Percentiles rank a stretch among this genome's conserved stretches.
Evolutionary conservation across 2,888 invertebrate species (phyloP).

Genomic region (Copidosoma aretas): DNA sequence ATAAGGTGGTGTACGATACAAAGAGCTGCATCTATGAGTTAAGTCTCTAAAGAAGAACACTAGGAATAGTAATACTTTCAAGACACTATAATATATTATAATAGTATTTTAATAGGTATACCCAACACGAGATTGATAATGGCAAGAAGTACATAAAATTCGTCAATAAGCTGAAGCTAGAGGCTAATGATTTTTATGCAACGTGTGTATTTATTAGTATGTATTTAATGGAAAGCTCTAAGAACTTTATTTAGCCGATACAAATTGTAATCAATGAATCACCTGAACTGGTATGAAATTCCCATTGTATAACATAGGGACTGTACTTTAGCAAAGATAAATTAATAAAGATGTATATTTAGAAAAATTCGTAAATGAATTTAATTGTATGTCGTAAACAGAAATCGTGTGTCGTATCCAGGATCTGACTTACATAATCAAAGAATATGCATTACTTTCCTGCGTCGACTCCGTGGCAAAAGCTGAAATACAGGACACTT

Average conservation of each 20-base stretch:
- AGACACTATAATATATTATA: too few species aligned
- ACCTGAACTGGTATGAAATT: conserved; percentile 1
- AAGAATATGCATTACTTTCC: not conserved
- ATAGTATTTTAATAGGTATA: too few species aligned
- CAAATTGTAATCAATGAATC: conserved; percentile 20
- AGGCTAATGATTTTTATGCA: conserved; percentile 5
- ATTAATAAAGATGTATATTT: conserved; percentile 14
- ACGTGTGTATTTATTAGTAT: conserved; percentile 10
- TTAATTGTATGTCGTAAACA: not conserved
- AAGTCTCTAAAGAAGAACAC: too few species aligned
- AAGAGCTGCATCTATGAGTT: too few species aligned
- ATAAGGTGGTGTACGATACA: too few species aligned
- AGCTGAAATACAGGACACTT: not conserved
- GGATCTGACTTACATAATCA: not conserved
- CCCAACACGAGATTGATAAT: conserved; percentile 20
- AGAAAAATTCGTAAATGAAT: not conserved
- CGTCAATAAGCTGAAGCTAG: not conserved
- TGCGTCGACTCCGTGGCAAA: conserved; percentile 7
- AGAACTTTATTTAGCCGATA: conserved; percentile 24
- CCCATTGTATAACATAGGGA: conserved; percentile 5
- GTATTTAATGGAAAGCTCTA: conserved; percentile 14
- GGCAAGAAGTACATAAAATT: conserved; percentile 13
- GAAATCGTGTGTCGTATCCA: not conserved
- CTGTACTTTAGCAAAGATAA: conserved; percentile 13
- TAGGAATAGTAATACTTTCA: too few species aligned